Evolutionary conservation across 2,113 vertebrate species (phyloP).

Genomic region (Neodontobutis hainanensis): DNA sequence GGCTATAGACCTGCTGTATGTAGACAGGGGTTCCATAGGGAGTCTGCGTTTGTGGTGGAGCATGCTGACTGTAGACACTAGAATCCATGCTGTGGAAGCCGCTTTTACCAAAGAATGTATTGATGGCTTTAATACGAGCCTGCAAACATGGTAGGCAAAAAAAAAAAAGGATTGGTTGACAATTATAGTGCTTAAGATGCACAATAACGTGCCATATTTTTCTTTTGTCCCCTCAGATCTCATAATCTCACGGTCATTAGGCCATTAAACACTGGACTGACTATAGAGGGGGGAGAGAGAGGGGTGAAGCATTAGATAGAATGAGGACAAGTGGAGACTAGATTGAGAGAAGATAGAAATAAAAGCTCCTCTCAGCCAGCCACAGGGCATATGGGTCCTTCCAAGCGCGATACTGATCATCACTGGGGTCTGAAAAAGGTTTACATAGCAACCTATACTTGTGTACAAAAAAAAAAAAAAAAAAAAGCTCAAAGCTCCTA

Average conservation of each 20-base stretch:
- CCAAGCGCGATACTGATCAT: conserved; percentile 84
- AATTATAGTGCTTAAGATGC: neutral
- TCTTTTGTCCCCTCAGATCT: conserved; percentile 78
- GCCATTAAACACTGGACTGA: conserved; percentile 72
- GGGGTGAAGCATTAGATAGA: neutral
- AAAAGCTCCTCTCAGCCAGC: conserved; percentile 58
- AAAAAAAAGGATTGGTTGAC: neutral
- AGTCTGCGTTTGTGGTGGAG: conserved; percentile 86
- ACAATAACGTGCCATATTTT: neutral
- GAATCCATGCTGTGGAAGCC: conserved; percentile 90
- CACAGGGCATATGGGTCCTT: conserved; percentile 75
- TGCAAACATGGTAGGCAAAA: conserved; percentile 42
- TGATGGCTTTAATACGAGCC: conserved; percentile 99
- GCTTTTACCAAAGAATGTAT: conserved; percentile 97
- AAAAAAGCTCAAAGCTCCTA: too few species aligned
- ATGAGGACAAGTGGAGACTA: conserved; percentile 1
- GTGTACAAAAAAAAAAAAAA: too few species aligned
- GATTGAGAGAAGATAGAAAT: conserved; percentile 24
- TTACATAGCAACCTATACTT: too few species aligned
- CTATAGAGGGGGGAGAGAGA: conserved; percentile 13
- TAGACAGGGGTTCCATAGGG: conserved; percentile 91
- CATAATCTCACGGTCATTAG: conserved; percentile 82
- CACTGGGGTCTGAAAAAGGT: conserved; percentile 63
- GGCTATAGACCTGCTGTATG: conserved; percentile 92
- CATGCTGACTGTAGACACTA: conserved; percentile 84